Conservation (phyloP, 2,797 vertebrate genomes). For the Ptychobarbus kaznakovi region DNA sequence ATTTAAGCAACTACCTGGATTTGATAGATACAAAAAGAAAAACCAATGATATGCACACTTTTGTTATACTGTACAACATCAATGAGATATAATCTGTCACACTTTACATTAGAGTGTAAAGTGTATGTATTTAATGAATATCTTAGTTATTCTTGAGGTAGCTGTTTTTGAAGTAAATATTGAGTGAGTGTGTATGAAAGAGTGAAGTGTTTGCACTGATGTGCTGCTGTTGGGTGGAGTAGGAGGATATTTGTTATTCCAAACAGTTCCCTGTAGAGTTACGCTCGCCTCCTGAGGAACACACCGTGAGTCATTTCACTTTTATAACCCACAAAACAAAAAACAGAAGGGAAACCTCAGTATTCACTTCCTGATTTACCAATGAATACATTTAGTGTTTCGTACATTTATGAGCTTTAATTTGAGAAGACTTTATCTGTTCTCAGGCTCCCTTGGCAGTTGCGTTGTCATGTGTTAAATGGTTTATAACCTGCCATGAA, state of each 20-base stretch:
- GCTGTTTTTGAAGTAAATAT: background rate
- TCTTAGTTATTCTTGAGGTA: background rate
- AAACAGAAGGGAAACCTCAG: background rate
- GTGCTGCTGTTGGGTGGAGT: background rate
- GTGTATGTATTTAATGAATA: background rate
- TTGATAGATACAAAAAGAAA: background rate
- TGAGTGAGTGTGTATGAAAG: too few species aligned
- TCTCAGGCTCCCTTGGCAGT: background rate
- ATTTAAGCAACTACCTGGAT: background rate
- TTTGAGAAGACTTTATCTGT: background rate
- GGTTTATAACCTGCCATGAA: background rate
- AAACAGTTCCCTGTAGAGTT: background rate
- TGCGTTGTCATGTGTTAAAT: too few species aligned
- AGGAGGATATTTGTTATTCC: constrained; percentile 25
- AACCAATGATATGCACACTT: background rate
- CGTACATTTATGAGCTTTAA: background rate
- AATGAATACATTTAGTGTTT: background rate
- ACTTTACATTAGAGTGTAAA: background rate
- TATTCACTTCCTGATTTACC: background rate
- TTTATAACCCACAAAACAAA: background rate
- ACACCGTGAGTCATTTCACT: background rate
- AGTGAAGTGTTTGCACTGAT: background rate
- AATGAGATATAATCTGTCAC: background rate
- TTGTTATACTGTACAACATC: background rate
- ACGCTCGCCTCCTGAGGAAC: background rate